phyloP scores from a whole-genome alignment of 2,888 invertebrate species.

The Crepidodera aurea region DNA sequence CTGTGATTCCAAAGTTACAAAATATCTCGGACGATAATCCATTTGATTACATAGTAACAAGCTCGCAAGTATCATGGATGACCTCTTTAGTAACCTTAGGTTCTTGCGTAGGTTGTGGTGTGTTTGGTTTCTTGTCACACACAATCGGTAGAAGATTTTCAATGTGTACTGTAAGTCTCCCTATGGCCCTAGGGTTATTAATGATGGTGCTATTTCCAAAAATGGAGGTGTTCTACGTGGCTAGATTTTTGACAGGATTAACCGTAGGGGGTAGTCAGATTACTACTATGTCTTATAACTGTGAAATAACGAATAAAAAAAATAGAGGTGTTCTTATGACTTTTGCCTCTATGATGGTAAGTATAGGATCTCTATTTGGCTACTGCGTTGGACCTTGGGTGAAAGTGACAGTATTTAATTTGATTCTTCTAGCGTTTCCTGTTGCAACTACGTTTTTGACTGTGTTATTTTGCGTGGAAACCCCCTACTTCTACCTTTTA shows the following conservation, averaged over 20 bases:
- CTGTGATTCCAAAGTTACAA: slow-evolving; percentile 40
- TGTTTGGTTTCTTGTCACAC: slow-evolving; percentile 72
- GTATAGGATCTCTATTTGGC: slow-evolving; percentile 71
- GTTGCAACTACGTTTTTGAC: background rate
- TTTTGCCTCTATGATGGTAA: slow-evolving; percentile 78
- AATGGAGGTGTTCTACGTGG: slow-evolving; percentile 65
- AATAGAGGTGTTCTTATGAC: slow-evolving; percentile 83
- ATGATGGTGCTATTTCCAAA: slow-evolving; percentile 67
- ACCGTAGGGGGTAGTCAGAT: slow-evolving; percentile 75
- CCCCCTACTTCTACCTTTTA: slow-evolving; percentile 74
- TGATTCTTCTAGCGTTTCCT: slow-evolving; percentile 52
- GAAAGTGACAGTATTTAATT: slow-evolving; percentile 69
- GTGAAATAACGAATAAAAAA: slow-evolving; percentile 83
- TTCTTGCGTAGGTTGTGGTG: slow-evolving; percentile 69
- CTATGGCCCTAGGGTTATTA: slow-evolving; percentile 75
- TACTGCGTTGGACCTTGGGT: slow-evolving; percentile 78
- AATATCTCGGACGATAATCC: slow-evolving; percentile 19
- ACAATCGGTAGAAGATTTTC: slow-evolving; percentile 74
- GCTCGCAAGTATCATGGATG: slow-evolving; percentile 63
- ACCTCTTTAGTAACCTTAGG: slow-evolving; percentile 63
- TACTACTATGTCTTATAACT: slow-evolving; percentile 83
- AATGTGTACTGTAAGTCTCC: slow-evolving; percentile 69
- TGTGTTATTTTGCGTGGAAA: slow-evolving; percentile 63
- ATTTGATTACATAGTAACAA: slow-evolving; percentile 15
- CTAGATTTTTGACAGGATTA: slow-evolving; percentile 69